A percentile compares a stretch with the other conserved stretches of the same genome.
These are phyloP conservation scores for Mimas tiliae DNA, from an alignment of 2,888 invertebrate genomes.

Conservation along the genomic window DNA sequence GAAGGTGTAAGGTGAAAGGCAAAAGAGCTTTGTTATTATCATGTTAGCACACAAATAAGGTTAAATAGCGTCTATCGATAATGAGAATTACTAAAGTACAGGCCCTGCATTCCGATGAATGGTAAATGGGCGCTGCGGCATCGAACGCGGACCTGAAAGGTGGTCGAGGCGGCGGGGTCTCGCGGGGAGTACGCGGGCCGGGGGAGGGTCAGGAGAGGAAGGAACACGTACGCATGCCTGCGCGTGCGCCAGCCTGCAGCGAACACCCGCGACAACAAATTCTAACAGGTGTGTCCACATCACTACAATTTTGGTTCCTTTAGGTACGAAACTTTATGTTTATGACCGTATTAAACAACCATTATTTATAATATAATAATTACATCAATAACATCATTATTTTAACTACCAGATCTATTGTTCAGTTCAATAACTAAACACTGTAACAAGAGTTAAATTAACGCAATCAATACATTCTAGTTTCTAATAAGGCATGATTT, in stretches of 20 bases:
- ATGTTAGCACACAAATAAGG: conserved; percentile 48
- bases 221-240: conserved; percentile 68
- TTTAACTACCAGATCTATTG: not conserved
- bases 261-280: conserved; percentile 66
- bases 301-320: conserved; percentile 57
- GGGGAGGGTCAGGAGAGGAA: conserved; percentile 37
- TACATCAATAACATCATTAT: conserved; percentile 2
- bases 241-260: conserved; percentile 67
- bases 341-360: not conserved
- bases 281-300: conserved; percentile 70
- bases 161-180: conserved; percentile 44
- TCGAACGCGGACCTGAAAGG: conserved; percentile 38
- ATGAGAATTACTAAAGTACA: conserved; percentile 64
- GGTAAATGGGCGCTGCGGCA: conserved; percentile 39
- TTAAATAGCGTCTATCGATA: conserved; percentile 64
- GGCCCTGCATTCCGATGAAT: conserved; percentile 77
- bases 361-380: conserved; percentile 8
- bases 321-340: conserved; percentile 42
- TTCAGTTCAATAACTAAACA: too few relatives aligned
- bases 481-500: too few relatives aligned
- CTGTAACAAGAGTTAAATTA: not conserved
- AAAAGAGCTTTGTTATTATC: not conserved
- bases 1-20: conserved; percentile 8
- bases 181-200: conserved; percentile 33
- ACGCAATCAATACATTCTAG: not conserved